These are phyloP conservation scores for Arrhamphus sclerolepis DNA, from an alignment of 2,797 vertebrate genomes.

Conservation along the genomic window DNA sequence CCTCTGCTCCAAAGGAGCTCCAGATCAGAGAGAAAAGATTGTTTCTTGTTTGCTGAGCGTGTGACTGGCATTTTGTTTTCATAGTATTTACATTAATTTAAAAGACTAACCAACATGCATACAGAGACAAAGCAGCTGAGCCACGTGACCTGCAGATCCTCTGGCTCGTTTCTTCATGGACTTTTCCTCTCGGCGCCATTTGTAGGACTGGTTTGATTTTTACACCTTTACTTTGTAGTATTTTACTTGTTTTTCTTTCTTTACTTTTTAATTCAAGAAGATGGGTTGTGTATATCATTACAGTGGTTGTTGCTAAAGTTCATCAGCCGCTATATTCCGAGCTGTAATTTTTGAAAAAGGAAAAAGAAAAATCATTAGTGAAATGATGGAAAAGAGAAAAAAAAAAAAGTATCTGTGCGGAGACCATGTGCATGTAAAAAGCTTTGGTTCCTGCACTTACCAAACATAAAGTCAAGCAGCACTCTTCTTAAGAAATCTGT, in stretches of 20 bases:
- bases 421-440: conserved; percentile 90
- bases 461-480: conserved; percentile 60
- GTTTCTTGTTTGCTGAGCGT: conserved; percentile 85
- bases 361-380: conserved; percentile 38
- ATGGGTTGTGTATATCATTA: conserved; percentile 85
- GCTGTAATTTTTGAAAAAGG: conserved; percentile 76
- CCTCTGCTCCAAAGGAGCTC: conserved; percentile 69
- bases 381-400: conserved; percentile 72
- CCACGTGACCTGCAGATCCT: conserved; percentile 53
- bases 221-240: conserved; percentile 89
- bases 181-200: conserved; percentile 64
- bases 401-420: conserved; percentile 86
- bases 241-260: conserved; percentile 74
- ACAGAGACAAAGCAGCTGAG: conserved; percentile 64
- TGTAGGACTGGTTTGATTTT: conserved; percentile 87
- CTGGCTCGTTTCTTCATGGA: conserved; percentile 49
- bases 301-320: conserved; percentile 85
- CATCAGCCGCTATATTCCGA: conserved; percentile 89
- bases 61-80: conserved; percentile 85
- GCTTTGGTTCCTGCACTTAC: conserved; percentile 85
- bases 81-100: conserved; percentile 97
- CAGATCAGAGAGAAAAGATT: conserved; percentile 80
- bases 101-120: conserved; percentile 84
- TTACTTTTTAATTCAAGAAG: conserved; percentile 86
- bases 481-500: conserved; percentile 87